Base-by-base conservation (phyloP, 2,888 invertebrate genomes). In the Polia nebulosa region DNA sequence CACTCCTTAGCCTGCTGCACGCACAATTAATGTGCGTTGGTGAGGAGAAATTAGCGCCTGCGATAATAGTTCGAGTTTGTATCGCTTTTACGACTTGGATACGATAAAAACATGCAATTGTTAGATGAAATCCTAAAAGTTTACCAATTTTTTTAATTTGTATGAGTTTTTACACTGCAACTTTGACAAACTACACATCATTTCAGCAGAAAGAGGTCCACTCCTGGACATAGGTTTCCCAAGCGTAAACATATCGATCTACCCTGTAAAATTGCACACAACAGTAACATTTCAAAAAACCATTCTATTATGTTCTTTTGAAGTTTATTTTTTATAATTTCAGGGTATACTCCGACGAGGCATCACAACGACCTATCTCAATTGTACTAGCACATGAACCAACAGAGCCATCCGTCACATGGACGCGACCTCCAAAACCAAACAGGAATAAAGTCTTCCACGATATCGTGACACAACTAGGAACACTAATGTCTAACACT, bases 341-440 rank as follows among this genome's bases (percentile, higher is more conserved):
- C 81, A 90, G 90, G 67, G 87, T 88, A n/a, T 87, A 68, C 57
- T 72, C 87, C 45, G 83, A 83, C 27, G 52, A 68, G 13, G 62
- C 68, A n/a, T 72, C 77, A 13, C 60, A 73, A 17, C 66, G 72
- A 17, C 70, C 77, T 25, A 60, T 65, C 25, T 77, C 82, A 2
- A 71, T 81, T 8, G 75, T 76, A 22, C 77, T 78, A 29, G 25
- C 70, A 1, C 56, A 68, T 3, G 78, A 82, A 9, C 69, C 86
- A 3, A 87, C 87, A 0, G 94, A 91, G 61, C 64, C 91, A n/a
- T 89, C 93, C 0, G 65, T 94, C n/a, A 90, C 93, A 0, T 95
- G 94, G 94, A 89, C 91, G 0, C 81, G 94, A 20, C 92, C 90
- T 0, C 86, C 84, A 15, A 89, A 86, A 72, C 84, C 88, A 1